These are phyloP conservation scores for Heliconius eleuchia DNA, from an alignment of 1,140 invertebrate genomes.

Conservation along the genomic window DNA sequence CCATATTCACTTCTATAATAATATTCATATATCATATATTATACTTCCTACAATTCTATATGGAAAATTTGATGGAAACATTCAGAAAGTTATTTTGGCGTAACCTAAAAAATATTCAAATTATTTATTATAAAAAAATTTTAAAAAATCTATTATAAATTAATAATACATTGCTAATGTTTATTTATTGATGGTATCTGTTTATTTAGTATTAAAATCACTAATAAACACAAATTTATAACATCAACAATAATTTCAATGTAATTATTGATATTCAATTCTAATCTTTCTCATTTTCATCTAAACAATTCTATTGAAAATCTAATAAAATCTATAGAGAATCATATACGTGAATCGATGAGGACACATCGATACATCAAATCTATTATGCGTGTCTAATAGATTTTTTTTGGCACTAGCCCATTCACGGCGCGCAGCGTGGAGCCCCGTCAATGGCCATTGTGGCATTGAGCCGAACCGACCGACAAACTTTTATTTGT, in stretches of 20 bases:
- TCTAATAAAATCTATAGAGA: conserved; percentile 38
- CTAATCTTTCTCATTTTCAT: neutral
- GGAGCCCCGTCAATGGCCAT: conserved; percentile 73
- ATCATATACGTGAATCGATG: conserved; percentile 46
- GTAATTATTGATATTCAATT: neutral
- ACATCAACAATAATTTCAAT: neutral
- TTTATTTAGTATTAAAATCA: no score
- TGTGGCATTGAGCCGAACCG: conserved; percentile 66
- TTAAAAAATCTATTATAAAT: no score
- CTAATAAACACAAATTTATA: no score
- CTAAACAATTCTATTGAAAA: neutral
- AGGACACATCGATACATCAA: conserved; percentile 59
- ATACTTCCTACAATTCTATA: no score
- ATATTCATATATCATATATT: no score
- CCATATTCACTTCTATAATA: conserved; percentile 44
- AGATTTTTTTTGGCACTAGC: conserved; percentile 73
- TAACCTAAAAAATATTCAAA: no score
- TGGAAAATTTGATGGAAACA: no score
- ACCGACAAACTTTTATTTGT: conserved; percentile 78
- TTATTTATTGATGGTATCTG: neutral
- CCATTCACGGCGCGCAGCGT: conserved; percentile 76
- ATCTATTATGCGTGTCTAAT: conserved; percentile 78
- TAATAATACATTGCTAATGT: no score
- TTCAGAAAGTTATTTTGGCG: no score
- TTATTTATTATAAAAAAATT: no score